Conservation (phyloP, 2,888 invertebrate species). For the Deilephila elpenor region DNA sequence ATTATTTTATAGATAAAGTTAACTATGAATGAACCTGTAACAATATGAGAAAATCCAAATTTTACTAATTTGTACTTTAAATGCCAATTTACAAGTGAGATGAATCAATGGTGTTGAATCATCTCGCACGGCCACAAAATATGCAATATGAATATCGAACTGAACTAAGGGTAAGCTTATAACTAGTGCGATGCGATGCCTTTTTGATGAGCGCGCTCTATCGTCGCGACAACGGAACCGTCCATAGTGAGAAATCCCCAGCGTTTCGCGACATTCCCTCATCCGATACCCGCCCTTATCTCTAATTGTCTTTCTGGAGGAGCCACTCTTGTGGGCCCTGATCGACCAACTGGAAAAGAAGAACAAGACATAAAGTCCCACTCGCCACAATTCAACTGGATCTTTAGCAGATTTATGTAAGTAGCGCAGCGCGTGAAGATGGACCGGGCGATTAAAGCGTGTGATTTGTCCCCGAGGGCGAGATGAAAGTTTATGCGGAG, state of each 20-base stretch:
- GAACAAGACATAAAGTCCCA: slow-evolving; percentile 83
- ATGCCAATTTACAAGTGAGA: slow-evolving; percentile 83
- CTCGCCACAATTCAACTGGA: slow-evolving; percentile 72
- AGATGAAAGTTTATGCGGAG: slow-evolving; percentile 59
- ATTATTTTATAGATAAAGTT: slow-evolving; percentile 79
- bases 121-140: slow-evolving; percentile 77
- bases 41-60: slow-evolving; percentile 83
- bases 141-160: slow-evolving; percentile 70
- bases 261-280: slow-evolving; percentile 82
- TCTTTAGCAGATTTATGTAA: slow-evolving; percentile 75
- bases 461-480: slow-evolving; percentile 76
- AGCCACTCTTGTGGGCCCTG: slow-evolving; percentile 85
- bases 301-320: slow-evolving; percentile 85
- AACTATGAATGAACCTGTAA: slow-evolving; percentile 84
- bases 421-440: slow-evolving; percentile 82
- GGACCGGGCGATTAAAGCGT: slow-evolving; percentile 77
- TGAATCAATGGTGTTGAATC: slow-evolving; percentile 75
- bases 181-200: slow-evolving; percentile 84
- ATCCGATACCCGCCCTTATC: slow-evolving; percentile 78
- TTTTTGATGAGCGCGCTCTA: slow-evolving; percentile 80
- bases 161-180: slow-evolving; percentile 78
- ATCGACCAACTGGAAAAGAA: slow-evolving; percentile 85
- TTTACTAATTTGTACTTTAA: slow-evolving; percentile 85
- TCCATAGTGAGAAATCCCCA: slow-evolving; percentile 83
- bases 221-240: slow-evolving; percentile 78